Evolutionary conservation across 2,797 vertebrate species (phyloP).

Genomic region (Catostomus latipinnis): DNA sequence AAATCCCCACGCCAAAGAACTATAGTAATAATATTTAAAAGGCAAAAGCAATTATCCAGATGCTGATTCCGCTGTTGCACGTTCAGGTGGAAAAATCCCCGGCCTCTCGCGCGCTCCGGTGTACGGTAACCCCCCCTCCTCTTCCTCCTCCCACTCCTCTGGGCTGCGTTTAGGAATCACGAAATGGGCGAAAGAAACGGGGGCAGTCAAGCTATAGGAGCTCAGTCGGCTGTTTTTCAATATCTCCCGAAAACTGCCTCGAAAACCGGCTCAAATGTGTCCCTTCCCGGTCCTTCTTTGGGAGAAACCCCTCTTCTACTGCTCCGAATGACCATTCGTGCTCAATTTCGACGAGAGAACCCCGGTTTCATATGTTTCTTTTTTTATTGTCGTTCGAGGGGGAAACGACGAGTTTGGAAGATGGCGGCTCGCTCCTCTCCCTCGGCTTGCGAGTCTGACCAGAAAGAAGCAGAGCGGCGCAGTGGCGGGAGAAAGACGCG

Average conservation of each 20-base stretch:
- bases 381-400: slow-evolving; percentile 66
- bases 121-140: slow-evolving; percentile 47
- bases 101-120: slow-evolving; percentile 56
- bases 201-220: slow-evolving; percentile 50
- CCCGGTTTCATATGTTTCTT: slow-evolving; percentile 46
- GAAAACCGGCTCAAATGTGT: slow-evolving; percentile 13
- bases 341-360: slow-evolving; percentile 19
- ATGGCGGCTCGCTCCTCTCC: slow-evolving; percentile 81
- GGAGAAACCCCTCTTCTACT: slow-evolving; percentile 15
- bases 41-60: slow-evolving; percentile 37
- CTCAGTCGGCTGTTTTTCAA: slow-evolving; percentile 45
- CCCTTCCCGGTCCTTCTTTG: slow-evolving; percentile 26
- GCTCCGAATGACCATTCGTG: slow-evolving; percentile 9
- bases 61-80: slow-evolving; percentile 22
- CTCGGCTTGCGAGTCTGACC: slow-evolving; percentile 72
- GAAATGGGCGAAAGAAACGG: slow-evolving; percentile 71
- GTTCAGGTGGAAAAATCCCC: slow-evolving; percentile 52
- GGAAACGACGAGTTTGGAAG: slow-evolving; percentile 75
- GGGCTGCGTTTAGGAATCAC: slow-evolving; percentile 60
- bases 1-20: slow-evolving; percentile 77
- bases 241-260: background rate
- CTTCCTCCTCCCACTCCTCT: slow-evolving; percentile 48
- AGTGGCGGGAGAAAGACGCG: slow-evolving; percentile 60
- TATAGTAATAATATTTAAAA: slow-evolving; percentile 52
- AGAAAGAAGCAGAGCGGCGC: slow-evolving; percentile 60